Conservation (phyloP, 2,888 invertebrate species). For the Aphrophora alni region DNA sequence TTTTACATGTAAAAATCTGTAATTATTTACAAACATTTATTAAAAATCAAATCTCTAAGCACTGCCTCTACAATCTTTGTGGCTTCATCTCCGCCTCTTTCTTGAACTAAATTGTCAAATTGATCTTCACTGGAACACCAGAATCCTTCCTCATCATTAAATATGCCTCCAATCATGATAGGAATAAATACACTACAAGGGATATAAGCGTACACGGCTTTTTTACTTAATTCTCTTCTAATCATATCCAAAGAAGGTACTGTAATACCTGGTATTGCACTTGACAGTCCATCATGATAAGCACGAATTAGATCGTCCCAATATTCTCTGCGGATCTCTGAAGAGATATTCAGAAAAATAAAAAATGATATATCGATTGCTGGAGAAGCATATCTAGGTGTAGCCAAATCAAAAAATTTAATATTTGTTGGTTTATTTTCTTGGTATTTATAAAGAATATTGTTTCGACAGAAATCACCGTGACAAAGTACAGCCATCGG, state of each 20-base stretch:
- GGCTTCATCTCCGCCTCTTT: conserved; percentile 33
- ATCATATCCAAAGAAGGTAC: conserved; percentile 18
- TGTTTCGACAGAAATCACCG: conserved; percentile 50
- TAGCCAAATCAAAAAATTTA: conserved; percentile 46
- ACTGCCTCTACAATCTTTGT: neutral
- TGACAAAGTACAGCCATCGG: conserved; percentile 48
- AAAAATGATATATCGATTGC: conserved; percentile 67
- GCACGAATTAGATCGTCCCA: conserved; percentile 65
- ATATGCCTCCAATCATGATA: conserved; percentile 32
- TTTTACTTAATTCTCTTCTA: conserved; percentile 25
- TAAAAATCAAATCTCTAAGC: neutral
- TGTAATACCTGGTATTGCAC: neutral
- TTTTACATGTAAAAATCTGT: too few relatives aligned
- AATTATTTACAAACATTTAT: too few relatives aligned
- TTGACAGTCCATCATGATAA: conserved; percentile 66
- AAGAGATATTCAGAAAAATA: conserved; percentile 67
- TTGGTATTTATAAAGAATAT: conserved; percentile 47
- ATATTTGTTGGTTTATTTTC: conserved; percentile 37
- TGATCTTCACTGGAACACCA: conserved; percentile 15
- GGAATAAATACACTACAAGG: conserved; percentile 42
- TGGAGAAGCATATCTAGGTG: conserved; percentile 61
- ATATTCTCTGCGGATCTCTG: conserved; percentile 63
- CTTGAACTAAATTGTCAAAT: neutral
- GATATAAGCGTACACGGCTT: conserved; percentile 41
- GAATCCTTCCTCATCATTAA: neutral